A percentile compares a stretch with the other conserved stretches of the same genome.
phyloP scores from a whole-genome alignment of 2,113 vertebrate species.

The Alethe diademata region DNA sequence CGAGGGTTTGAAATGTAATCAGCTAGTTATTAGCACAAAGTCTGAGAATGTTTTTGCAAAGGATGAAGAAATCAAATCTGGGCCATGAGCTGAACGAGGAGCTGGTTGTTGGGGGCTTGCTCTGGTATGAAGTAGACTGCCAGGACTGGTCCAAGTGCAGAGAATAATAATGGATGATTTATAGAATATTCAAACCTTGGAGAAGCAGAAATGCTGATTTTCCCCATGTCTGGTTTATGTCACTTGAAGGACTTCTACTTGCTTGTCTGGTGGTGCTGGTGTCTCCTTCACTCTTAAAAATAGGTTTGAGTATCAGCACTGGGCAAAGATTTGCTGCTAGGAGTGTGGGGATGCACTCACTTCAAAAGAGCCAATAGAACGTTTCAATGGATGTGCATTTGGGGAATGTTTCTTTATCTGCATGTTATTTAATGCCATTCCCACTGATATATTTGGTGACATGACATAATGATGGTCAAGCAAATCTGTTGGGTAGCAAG shows the following conservation, averaged over 20 bases:
- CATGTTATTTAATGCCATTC: neutral
- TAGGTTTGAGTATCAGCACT: neutral
- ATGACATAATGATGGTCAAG: neutral
- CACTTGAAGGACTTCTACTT: neutral
- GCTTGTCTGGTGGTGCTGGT: neutral
- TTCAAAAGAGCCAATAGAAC: neutral
- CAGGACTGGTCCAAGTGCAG: neutral
- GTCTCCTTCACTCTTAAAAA: neutral
- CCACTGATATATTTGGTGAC: neutral
- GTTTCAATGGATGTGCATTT: neutral
- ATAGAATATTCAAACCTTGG: neutral
- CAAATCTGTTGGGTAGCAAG: neutral
- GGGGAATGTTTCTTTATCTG: neutral
- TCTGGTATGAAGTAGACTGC: neutral
- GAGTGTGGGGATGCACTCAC: neutral
- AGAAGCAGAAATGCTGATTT: neutral
- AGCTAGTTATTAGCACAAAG: conserved; percentile 35
- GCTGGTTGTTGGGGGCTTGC: neutral
- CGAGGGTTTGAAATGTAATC: conserved; percentile 55
- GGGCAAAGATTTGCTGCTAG: neutral
- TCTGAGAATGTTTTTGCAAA: conserved; percentile 48
- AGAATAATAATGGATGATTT: neutral
- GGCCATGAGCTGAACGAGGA: neutral
- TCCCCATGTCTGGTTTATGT: neutral
- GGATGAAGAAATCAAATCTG: neutral